Evolutionary conservation across 2,888 invertebrate genomes (phyloP).

Genomic region (Drosophila conformis): DNA sequence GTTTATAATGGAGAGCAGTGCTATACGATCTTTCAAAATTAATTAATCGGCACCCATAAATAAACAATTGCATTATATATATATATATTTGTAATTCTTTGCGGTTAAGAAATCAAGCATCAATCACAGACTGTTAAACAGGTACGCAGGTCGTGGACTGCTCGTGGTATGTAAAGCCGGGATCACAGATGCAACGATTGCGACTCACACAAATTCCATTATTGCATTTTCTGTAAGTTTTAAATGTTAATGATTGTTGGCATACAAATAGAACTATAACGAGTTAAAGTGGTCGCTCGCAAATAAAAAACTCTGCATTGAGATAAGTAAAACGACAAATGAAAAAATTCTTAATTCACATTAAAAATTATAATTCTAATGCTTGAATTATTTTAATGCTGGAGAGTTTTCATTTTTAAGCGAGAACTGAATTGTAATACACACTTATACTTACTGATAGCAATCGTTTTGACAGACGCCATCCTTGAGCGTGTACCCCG

Average conservation of each 20-base stretch:
- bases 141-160: conserved; percentile 82
- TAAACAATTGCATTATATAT: not conserved
- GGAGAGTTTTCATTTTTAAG: not conserved
- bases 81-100: not conserved
- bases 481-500: conserved; percentile 85
- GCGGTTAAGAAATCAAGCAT: not conserved
- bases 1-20: too few species aligned
- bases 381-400: not conserved
- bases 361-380: not conserved
- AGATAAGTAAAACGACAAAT: not conserved
- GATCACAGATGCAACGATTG: conserved; percentile 83
- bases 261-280: not conserved
- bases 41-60: not conserved
- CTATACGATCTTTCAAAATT: too few species aligned
- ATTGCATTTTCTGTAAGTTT: conserved; percentile 75
- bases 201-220: conserved; percentile 83
- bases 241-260: not conserved
- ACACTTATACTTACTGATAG: conserved; percentile 78
- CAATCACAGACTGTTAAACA: conserved; percentile 29
- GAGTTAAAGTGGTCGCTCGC: not conserved
- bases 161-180: conserved; percentile 82
- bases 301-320: not conserved
- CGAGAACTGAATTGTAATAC: not conserved
- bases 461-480: conserved; percentile 83
- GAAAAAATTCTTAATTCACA: not conserved